phyloP scores from a whole-genome alignment of 1,140 invertebrate genomes.

The Papilio xuthus region DNA sequence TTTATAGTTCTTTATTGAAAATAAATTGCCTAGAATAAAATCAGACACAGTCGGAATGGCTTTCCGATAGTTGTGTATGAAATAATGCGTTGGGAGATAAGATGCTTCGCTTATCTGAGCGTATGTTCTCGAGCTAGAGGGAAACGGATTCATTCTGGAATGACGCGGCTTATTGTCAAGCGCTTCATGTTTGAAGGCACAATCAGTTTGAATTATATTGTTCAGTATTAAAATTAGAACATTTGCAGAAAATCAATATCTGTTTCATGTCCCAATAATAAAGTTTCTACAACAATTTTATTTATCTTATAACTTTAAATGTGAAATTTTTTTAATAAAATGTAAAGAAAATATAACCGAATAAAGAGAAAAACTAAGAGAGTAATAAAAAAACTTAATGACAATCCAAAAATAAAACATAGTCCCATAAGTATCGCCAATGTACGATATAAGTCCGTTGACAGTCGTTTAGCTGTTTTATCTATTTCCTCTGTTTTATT shows the following conservation, averaged over 20 bases:
- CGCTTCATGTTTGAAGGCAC: constrained; percentile 20
- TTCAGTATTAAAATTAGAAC: background rate
- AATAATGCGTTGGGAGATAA: constrained; percentile 77
- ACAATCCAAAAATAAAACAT: constrained; percentile 20
- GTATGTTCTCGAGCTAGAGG: constrained; percentile 55
- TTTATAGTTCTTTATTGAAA: constrained; percentile 82
- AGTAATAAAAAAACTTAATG: constrained; percentile 30
- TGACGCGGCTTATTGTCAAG: constrained; percentile 39
- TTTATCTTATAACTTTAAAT: background rate
- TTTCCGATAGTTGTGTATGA: constrained; percentile 81
- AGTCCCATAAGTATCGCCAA: constrained; percentile 61
- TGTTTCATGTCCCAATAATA: background rate
- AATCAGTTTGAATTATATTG: background rate
- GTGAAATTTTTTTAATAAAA: background rate
- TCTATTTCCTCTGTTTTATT: constrained; percentile 76
- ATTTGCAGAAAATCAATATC: background rate
- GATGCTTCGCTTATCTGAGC: constrained; percentile 70
- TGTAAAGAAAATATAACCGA: background rate
- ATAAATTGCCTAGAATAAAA: constrained; percentile 82
- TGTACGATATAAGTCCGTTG: constrained; percentile 50
- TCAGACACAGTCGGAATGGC: constrained; percentile 76
- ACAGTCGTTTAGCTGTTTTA: constrained; percentile 70
- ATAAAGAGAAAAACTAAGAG: background rate
- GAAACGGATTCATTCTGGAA: constrained; percentile 43
- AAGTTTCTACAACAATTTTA: too few species aligned